Conservation (phyloP, 2,113 vertebrate species). For the Climacteris rufus region DNA sequence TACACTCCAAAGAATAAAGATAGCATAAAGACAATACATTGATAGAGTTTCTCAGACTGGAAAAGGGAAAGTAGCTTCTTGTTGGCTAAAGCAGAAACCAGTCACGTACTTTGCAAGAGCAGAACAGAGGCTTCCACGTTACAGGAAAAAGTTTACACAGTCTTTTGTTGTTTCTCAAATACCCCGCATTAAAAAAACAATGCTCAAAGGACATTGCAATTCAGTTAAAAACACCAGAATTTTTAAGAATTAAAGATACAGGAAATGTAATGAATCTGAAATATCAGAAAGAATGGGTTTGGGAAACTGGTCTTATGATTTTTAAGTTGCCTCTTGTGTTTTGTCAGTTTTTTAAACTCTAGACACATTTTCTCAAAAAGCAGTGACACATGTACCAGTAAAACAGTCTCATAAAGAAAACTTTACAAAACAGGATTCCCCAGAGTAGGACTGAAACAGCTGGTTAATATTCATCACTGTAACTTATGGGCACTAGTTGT, state of each 20-base stretch:
- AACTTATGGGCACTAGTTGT: neutral
- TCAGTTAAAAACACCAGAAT: neutral
- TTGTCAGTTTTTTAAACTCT: neutral
- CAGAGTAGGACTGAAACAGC: neutral
- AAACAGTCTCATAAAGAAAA: neutral
- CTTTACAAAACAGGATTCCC: neutral
- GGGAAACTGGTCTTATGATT: neutral
- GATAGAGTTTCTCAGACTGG: neutral
- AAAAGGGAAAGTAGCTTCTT: neutral
- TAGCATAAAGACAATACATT: neutral
- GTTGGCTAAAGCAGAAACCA: neutral
- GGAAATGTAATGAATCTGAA: neutral
- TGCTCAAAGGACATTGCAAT: fast-evolving
- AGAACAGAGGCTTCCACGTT: neutral
- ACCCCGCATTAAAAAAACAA: neutral
- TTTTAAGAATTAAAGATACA: neutral
- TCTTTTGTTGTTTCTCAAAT: neutral
- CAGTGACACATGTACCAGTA: neutral
- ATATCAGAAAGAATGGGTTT: neutral
- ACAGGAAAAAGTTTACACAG: neutral
- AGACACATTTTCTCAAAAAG: neutral
- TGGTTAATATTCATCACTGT: neutral
- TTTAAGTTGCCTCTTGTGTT: neutral
- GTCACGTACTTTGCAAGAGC: neutral
- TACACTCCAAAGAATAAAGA: neutral